Evolutionary conservation across 2,888 invertebrate genomes (phyloP).

Genomic region (Acleris sparsana): DNA sequence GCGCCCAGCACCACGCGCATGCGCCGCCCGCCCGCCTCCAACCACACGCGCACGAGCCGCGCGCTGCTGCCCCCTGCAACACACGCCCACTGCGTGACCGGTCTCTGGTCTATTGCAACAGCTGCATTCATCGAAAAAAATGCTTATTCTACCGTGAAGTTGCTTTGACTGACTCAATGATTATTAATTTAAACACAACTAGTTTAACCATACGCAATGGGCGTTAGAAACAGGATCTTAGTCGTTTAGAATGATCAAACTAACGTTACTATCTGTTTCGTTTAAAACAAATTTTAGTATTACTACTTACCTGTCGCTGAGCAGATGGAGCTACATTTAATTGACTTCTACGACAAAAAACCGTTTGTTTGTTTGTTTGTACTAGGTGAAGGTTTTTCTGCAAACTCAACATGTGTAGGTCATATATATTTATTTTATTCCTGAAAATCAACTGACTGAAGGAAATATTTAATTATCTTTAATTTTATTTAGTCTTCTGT

Average conservation of each 20-base stretch:
- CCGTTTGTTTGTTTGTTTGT: too few relatives aligned
- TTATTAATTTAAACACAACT: slow-evolving; percentile 48
- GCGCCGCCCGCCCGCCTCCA: slow-evolving; percentile 81
- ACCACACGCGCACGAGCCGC: slow-evolving; percentile 83
- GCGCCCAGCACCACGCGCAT: slow-evolving; percentile 84
- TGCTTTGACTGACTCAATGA: slow-evolving; percentile 44
- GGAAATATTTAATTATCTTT: too few relatives aligned
- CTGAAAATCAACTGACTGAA: too few relatives aligned
- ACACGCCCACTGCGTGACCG: slow-evolving; percentile 25
- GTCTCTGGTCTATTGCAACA: neutral
- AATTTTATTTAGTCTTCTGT: neutral
- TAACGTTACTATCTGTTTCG: neutral
- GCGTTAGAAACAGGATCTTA: slow-evolving; percentile 36
- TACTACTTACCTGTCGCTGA: too few relatives aligned
- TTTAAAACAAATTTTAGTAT: too few relatives aligned
- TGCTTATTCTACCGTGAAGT: slow-evolving; percentile 46
- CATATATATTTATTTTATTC: too few relatives aligned
- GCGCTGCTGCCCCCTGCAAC: slow-evolving; percentile 80
- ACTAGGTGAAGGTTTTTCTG: too few relatives aligned
- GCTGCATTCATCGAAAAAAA: slow-evolving; percentile 26
- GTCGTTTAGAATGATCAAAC: too few relatives aligned
- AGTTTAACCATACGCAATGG: slow-evolving; percentile 42
- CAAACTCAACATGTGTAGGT: too few relatives aligned
- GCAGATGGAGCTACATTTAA: too few relatives aligned
- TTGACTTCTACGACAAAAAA: too few relatives aligned